Evolutionary conservation across 2,113 vertebrate genomes (phyloP), one percentile per base, ranked within the genome.

Genomic region (Clarias batrachus): DNA sequence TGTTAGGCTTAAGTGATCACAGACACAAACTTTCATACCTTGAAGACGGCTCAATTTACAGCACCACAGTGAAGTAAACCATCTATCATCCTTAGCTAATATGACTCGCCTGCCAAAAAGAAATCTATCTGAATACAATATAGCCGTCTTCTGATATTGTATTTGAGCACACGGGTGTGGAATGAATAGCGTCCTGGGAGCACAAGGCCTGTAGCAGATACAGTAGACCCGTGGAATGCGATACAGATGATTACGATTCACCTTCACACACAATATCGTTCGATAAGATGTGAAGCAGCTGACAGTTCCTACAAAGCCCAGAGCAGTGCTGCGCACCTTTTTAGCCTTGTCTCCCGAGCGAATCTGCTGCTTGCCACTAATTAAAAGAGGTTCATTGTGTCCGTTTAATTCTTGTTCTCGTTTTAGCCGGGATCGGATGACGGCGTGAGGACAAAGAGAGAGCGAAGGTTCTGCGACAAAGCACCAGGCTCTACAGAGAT

Each of bases 321-420:
- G 86, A 41, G 19, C 57, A 17, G 81, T 21, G 21, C 65, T 54
- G 16, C 88, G 63, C 83, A 84, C 90, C 85, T 92, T 92, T 41
- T 90, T 80, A 89, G 84, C 91, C 80, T 87, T 89, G 85, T 86
- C 90, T 84, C 91, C 91, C 54, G 87, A 92, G 90, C 62, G 86
- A 88, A 86, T 85, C 90, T 89, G 16, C 87, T 54, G 87, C 13
- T 77, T 73, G 85, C 41, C n/a, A 89, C 93, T 95, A 94, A 95
- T 95, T 93, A 94, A 94, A 94, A 92, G 90, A 88, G 91, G 85
- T 90, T 89, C 90, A 91, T 93, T 94, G 91, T 82, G 90, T 41
- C 3, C 85, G 56, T 10, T 89, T 83, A 66, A 82, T 80, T 88
- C 85, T 83, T 85, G 87, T 85, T 90, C 86, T 92, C 84, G 87